Base-by-base conservation (phyloP, 2,888 invertebrate species). In the Polydrusus pterygomalis region DNA sequence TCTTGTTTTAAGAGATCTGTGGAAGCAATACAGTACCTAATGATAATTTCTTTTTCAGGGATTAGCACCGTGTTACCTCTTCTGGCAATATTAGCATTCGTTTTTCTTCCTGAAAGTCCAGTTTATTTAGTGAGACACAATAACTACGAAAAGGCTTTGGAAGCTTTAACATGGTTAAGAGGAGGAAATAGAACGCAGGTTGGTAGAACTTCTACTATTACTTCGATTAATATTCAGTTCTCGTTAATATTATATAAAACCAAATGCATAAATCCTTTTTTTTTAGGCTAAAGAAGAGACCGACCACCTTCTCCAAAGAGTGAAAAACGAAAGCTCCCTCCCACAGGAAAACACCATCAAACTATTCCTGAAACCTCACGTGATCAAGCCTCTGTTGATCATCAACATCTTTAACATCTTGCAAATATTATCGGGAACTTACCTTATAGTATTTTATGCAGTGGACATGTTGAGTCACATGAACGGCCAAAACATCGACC, bases 361-460 rank as follows among this genome's bases (percentile, higher is more conserved):
- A 10, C 90, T 78, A 0, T 84, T 83, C 80, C 87, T 91, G 34
- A 88, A 91, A 67, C 89, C 91, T 0, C 90, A 92, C 18, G 92
- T 94, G 0, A 85, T 93, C 7, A 95, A 94, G 82, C 95, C 95
- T 0, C 88, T 95, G 70, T 86, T 93, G 10, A 92, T 95, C 58
- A 93, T 94, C 82, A 93, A 93, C 82, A 88, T 91, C 0, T 94
- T 95, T 87, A 93, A 93, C 84, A 86, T 93, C 80, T 89, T 94
- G 77, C 94, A 94, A 85, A 92, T 93, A 79, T 87, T 93, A 49
- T 93, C 94, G 5, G 95, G 95, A 63, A 94, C 94, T 17, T 95
- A 93, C 83, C 89, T 95, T 13, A 91, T 95, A 71, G 93, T 95
- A 70, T 95, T 94, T 87, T 95, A 95, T 84, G 94, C 94, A 0